phyloP scores from a whole-genome alignment of 2,113 vertebrate genomes.

The Elephantulus edwardii region DNA sequence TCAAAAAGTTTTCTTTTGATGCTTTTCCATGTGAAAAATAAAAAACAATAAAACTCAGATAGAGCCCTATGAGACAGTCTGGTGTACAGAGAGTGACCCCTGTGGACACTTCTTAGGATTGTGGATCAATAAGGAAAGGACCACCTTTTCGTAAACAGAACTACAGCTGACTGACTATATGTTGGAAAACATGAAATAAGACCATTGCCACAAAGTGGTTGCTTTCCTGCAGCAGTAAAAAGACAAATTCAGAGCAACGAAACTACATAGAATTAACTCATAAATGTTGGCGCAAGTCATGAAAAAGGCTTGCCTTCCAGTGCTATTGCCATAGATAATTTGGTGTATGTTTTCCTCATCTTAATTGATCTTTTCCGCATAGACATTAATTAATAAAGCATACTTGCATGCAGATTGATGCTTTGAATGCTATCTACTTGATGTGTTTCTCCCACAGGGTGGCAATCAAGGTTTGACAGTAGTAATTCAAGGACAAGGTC shows the following conservation, averaged over 20 bases:
- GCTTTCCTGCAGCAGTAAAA: background rate
- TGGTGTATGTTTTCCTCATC: background rate
- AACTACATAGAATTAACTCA: background rate
- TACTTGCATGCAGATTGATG: background rate
- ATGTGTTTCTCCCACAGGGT: conserved; percentile 82
- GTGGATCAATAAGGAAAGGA: background rate
- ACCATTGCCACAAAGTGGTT: background rate
- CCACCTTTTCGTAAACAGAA: too few species aligned
- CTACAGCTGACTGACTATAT: background rate
- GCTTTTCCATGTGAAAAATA: conserved; percentile 10
- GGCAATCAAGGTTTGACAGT: conserved; percentile 97
- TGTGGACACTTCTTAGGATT: background rate
- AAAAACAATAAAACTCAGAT: background rate
- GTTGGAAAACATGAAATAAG: background rate
- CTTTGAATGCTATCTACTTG: background rate
- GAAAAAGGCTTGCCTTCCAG: background rate
- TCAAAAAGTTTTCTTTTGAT: too few species aligned
- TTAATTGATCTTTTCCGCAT: background rate
- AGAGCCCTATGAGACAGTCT: background rate
- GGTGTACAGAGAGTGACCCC: background rate
- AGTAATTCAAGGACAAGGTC: conserved; percentile 98
- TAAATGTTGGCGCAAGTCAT: background rate
- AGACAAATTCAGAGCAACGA: background rate
- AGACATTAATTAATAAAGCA: background rate
- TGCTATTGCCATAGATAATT: background rate